Evolutionary conservation across 2,888 invertebrate genomes (phyloP).

Genomic region (Subacronicta megacephala): DNA sequence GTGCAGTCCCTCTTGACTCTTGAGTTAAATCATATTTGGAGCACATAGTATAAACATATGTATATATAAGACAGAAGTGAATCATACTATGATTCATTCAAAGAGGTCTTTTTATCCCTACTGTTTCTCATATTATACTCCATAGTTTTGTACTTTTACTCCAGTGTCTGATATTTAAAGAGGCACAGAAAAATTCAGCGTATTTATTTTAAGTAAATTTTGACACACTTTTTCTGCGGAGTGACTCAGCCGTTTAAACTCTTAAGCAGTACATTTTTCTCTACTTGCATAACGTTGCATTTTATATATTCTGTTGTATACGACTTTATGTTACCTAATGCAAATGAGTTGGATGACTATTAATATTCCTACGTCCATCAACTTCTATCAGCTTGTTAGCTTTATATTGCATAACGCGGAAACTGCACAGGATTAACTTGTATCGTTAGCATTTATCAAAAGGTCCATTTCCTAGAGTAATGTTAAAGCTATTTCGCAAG

Average conservation of each 20-base stretch:
- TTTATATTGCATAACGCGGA: conserved; percentile 47
- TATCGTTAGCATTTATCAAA: conserved; percentile 48
- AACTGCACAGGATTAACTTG: conserved; percentile 41
- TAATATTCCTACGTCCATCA: conserved; percentile 28
- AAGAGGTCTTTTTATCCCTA: too few relatives aligned
- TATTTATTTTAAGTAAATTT: conserved; percentile 12
- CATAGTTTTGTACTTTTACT: too few relatives aligned
- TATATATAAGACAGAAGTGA: too few relatives aligned
- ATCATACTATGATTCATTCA: too few relatives aligned
- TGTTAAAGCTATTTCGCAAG: conserved; percentile 30
- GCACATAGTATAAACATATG: neutral
- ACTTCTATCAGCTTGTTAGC: conserved; percentile 35
- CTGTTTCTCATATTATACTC: too few relatives aligned
- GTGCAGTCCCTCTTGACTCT: too few relatives aligned
- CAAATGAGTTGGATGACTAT: conserved; percentile 13
- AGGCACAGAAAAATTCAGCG: conserved; percentile 2
- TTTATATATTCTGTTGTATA: conserved; percentile 1
- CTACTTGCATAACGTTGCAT: neutral
- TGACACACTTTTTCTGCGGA: conserved; percentile 19
- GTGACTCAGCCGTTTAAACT: conserved; percentile 11
- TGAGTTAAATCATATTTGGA: too few relatives aligned
- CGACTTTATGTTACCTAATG: neutral
- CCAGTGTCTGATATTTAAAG: conserved; percentile 3
- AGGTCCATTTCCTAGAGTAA: conserved; percentile 47
- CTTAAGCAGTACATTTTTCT: conserved; percentile 2